Percentiles rank a stretch among this genome's conserved stretches.
phyloP scores from a whole-genome alignment of 2,113 vertebrate genomes.

The Colossoma macropomum region DNA sequence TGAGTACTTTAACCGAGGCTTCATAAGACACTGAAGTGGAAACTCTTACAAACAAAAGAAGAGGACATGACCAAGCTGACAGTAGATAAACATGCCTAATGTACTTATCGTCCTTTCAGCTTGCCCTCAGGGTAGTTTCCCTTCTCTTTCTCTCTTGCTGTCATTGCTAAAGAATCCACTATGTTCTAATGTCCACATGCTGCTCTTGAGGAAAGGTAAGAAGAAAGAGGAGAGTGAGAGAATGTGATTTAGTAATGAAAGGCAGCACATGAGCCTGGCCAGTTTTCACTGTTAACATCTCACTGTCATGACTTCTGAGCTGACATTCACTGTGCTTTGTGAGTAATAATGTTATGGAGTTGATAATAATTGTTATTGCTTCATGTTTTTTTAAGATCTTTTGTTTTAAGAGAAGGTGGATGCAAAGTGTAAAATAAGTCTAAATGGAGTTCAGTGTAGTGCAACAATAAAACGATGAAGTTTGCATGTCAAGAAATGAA shows the following conservation, averaged over 20 bases:
- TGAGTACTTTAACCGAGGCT: neutral
- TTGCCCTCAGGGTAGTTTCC: conserved; percentile 3
- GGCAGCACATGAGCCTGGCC: neutral
- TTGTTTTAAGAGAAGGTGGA: neutral
- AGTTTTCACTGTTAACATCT: neutral
- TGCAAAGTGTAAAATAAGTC: no score
- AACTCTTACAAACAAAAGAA: conserved; percentile 8
- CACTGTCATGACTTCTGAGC: conserved; percentile 7
- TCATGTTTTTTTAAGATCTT: neutral
- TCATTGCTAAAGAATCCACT: conserved; percentile 69
- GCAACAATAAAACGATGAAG: neutral
- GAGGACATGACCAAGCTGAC: conserved; percentile 23
- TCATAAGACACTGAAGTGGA: conserved; percentile 24
- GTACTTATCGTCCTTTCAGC: conserved; percentile 5
- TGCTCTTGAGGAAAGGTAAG: conserved; percentile 55
- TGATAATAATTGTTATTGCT: neutral
- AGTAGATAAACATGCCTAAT: conserved; percentile 40
- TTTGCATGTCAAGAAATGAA: neutral
- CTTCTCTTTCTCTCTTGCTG: conserved; percentile 27
- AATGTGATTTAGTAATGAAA: conserved; percentile 3
- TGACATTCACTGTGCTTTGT: neutral
- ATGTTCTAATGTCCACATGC: conserved; percentile 62
- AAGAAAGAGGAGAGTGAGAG: neutral
- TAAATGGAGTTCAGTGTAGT: no score
- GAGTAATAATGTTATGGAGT: neutral